Evolutionary conservation across 2,797 vertebrate genomes (phyloP).

Genomic region (Rhincodon typus): DNA sequence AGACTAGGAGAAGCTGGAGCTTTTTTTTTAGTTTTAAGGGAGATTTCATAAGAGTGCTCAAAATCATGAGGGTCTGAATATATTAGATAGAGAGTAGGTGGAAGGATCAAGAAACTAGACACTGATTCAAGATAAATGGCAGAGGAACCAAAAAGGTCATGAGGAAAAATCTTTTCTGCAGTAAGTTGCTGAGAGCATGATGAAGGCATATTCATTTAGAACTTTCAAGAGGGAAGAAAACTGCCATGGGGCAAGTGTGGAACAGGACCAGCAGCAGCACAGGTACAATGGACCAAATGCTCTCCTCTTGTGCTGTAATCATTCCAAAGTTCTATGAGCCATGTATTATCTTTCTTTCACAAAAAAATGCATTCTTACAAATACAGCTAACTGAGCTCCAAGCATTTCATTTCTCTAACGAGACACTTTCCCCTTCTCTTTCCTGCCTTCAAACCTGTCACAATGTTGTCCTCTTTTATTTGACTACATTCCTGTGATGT

Average conservation of each 20-base stretch:
- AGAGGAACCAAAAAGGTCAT: no score
- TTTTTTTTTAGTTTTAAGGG: no score
- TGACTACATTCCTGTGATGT: background rate
- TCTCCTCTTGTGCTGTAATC: background rate
- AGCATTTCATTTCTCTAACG: background rate
- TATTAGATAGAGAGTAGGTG: no score
- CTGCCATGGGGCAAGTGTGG: background rate
- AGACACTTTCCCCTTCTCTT: background rate
- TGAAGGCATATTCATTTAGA: background rate
- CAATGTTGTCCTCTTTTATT: background rate
- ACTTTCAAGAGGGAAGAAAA: background rate
- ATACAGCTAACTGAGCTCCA: background rate
- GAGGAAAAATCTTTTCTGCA: no score
- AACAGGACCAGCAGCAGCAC: background rate
- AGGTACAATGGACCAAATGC: background rate
- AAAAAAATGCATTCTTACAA: background rate
- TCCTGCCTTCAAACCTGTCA: background rate
- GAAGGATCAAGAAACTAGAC: no score
- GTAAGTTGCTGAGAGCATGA: background rate
- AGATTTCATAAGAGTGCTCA: no score
- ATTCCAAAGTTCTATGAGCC: background rate
- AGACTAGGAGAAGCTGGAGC: no score
- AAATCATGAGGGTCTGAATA: no score
- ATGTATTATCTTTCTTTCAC: background rate
- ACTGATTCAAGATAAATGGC: no score